Base-by-base conservation (phyloP, 2,888 invertebrate species). In the Copidosoma aretas region DNA sequence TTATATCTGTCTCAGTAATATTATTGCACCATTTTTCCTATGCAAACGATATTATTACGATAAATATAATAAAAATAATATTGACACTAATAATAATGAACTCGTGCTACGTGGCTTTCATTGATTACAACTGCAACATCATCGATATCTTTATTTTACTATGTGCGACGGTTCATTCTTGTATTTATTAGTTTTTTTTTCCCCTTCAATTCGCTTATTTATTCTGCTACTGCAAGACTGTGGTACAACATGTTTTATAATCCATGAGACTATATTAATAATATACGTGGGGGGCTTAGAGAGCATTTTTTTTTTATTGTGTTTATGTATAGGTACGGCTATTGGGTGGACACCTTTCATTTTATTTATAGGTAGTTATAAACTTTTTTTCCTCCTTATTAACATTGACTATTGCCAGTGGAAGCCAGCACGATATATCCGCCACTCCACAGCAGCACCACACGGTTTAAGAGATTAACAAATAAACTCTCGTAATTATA, bases 11-110 rank as follows among this genome's bases (percentile, higher is more conserved):
- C 5, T 53, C 49, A 17, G 52, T 51, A 61, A 32, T 32, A 22
- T 64, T 68, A 71, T 71, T 71, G 67, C 67, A 71, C 67, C 62
- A 65, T 62, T 71, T 14, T 53, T 59, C n/a, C 49, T 59, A 39
- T 57, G 17, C 39, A 63, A 56, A 61, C 52, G 39, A 58, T 21
- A 59, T 59, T 64, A 62, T 70, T 64, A 56, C 64, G 4, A 32
- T 8, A 32, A 32, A 32, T 32, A 32, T 8, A 32, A 32, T 32
- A 32, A 8, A 32, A 32, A 32, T 32, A 32, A 32, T 32, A 32
- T 32, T 8, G 8, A 32, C 8, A 32, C 3, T 5, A 32, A 32
- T 32, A 52, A 39, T 67, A 49, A 61, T 60, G 57, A 62, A 56
- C 43, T 60, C 53, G 58, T 49, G 5, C 64, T 67, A 67, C 54